Evolutionary conservation across 2,888 invertebrate species (phyloP).

Genomic region (Conchocele bisecta): DNA sequence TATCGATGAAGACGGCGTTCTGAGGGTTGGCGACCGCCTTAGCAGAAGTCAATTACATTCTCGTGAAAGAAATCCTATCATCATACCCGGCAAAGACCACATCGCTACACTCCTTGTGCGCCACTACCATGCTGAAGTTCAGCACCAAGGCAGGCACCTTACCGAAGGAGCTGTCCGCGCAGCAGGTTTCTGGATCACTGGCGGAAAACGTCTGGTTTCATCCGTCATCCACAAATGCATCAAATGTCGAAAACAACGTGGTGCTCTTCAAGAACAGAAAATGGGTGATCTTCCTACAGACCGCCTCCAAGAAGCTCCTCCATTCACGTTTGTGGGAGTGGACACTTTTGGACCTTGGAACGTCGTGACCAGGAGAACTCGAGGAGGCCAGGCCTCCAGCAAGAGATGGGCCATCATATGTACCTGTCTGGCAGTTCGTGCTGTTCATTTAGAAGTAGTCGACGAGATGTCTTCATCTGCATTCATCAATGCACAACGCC

Average conservation of each 20-base stretch:
- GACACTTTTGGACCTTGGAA: constrained; percentile 55
- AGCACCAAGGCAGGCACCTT: constrained; percentile 46
- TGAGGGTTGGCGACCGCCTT: constrained; percentile 33
- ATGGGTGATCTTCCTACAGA: constrained; percentile 56
- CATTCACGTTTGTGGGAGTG: constrained; percentile 49
- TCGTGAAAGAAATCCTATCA: constrained; percentile 33
- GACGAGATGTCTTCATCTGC: constrained; percentile 49
- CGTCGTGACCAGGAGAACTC: constrained; percentile 40
- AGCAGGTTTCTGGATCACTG: constrained; percentile 53
- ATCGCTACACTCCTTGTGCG: constrained; percentile 17
- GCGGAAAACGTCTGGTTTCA: constrained; percentile 42
- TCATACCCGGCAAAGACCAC: constrained; percentile 25
- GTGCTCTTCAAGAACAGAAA: constrained; percentile 33
- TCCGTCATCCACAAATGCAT: constrained; percentile 48
- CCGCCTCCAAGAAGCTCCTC: constrained; percentile 23
- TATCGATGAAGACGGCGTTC: constrained; percentile 9
- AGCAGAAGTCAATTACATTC: background rate
- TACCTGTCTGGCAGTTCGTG: constrained; percentile 49
- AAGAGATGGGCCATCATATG: constrained; percentile 61
- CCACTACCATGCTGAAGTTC: constrained; percentile 24
- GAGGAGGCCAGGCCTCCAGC: constrained; percentile 34
- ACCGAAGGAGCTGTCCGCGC: constrained; percentile 48
- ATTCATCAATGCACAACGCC: constrained; percentile 50
- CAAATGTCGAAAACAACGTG: constrained; percentile 46
- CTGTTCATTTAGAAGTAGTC: constrained; percentile 56